phyloP scores from a whole-genome alignment of 2,888 invertebrate species.

The Mesoligia furuncula region DNA sequence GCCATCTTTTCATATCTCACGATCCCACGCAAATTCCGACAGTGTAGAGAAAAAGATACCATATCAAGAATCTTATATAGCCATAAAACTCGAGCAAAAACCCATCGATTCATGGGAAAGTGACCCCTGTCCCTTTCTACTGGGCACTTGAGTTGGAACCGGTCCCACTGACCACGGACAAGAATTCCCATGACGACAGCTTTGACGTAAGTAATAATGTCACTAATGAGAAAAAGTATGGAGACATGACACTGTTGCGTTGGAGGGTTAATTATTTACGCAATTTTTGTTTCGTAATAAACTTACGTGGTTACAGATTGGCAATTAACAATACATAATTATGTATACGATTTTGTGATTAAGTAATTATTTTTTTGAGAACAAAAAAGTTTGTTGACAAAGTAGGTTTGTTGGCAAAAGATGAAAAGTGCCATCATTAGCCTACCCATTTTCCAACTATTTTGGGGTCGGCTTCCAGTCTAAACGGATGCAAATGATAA shows the following conservation, averaged over 20 bases:
- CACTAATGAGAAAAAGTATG: slow-evolving; percentile 43
- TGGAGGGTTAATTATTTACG: slow-evolving; percentile 34
- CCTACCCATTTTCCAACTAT: background rate
- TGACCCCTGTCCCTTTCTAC: slow-evolving; percentile 78
- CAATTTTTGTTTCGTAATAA: slow-evolving; percentile 26
- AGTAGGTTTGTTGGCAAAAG: background rate
- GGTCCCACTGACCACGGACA: slow-evolving; percentile 63
- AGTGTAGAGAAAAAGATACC: slow-evolving; percentile 46
- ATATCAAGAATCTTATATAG: slow-evolving; percentile 43
- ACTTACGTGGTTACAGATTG: slow-evolving; percentile 8
- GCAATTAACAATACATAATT: slow-evolving; percentile 8
- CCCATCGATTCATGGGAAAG: slow-evolving; percentile 81
- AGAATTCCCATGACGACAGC: slow-evolving; percentile 53
- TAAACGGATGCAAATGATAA: background rate
- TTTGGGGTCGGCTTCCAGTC: background rate
- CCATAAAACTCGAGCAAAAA: slow-evolving; percentile 73
- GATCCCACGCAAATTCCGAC: slow-evolving; percentile 52
- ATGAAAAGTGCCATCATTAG: background rate
- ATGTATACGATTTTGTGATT: slow-evolving; percentile 1
- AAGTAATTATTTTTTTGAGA: slow-evolving; percentile 6
- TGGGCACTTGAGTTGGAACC: slow-evolving; percentile 65
- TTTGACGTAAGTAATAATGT: slow-evolving; percentile 45
- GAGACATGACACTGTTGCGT: slow-evolving; percentile 12
- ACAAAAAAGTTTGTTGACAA: background rate
- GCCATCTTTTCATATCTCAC: slow-evolving; percentile 53